These are phyloP conservation scores for Gopherus flavomarginatus DNA, from an alignment of 2,113 vertebrate species.

Conservation along the genomic window DNA sequence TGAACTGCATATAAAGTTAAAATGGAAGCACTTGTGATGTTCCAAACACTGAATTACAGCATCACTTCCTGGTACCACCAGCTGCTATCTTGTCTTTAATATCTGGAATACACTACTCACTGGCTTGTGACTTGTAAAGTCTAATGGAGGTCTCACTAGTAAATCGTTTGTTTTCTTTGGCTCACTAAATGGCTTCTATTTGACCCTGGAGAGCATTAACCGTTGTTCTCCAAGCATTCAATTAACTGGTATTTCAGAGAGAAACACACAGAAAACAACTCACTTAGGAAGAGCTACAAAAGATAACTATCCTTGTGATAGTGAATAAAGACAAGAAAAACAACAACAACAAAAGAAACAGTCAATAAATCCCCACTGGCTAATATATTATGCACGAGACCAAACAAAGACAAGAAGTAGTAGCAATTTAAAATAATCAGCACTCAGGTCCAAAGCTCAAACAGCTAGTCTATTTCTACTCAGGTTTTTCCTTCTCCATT, in stretches of 20 bases:
- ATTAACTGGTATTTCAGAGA: not conserved
- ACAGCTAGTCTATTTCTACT: not conserved
- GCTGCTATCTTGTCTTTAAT: not conserved
- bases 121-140: not conserved
- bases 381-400: not conserved
- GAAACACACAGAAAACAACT: not conserved
- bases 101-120: not conserved
- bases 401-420: constrained; percentile 18
- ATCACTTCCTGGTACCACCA: not conserved
- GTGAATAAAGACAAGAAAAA: not conserved
- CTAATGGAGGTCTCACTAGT: not conserved
- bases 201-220: not conserved
- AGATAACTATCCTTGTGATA: not conserved
- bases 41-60: not conserved
- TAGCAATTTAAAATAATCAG: not conserved
- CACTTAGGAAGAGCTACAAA: not conserved
- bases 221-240: not conserved
- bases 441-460: not conserved
- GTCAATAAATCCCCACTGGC: accelerated
- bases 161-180: not conserved
- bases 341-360: not conserved
- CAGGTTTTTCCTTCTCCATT: not conserved
- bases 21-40: not conserved
- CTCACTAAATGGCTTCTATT: not conserved
- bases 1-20: not conserved